Conservation (phyloP, 2,888 invertebrate genomes). For the Drosophila tanythrix region DNA sequence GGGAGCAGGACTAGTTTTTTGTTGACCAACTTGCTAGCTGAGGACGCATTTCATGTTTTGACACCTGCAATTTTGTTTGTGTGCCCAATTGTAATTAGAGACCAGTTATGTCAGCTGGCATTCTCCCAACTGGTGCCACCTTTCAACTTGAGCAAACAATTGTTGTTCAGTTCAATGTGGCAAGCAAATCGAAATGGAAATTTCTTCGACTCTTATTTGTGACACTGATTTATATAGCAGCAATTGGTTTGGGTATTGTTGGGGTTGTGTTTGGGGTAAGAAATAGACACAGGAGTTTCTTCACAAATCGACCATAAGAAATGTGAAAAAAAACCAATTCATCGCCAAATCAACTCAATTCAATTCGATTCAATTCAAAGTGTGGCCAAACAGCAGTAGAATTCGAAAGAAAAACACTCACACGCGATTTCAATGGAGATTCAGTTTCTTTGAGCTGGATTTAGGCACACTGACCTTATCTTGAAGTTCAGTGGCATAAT, state of each 20-base stretch:
- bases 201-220: slow-evolving; percentile 20
- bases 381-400: slow-evolving; percentile 2
- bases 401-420: slow-evolving; percentile 17
- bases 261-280: background rate
- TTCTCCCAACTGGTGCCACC: slow-evolving; percentile 22
- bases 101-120: slow-evolving; percentile 63
- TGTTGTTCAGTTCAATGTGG: slow-evolving; percentile 9
- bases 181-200: slow-evolving; percentile 26
- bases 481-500: background rate
- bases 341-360: slow-evolving; percentile 43
- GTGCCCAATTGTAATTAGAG: slow-evolving; percentile 68
- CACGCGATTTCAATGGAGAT: slow-evolving; percentile 20
- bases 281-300: slow-evolving; percentile 10
- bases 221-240: slow-evolving; percentile 31
- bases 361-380: slow-evolving; percentile 24
- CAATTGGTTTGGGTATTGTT: background rate
- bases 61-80: slow-evolving; percentile 75
- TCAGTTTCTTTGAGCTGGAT: slow-evolving; percentile 1
- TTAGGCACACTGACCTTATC: slow-evolving; percentile 10
- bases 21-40: background rate
- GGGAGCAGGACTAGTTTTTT: slow-evolving; percentile 10
- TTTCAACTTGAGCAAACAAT: slow-evolving; percentile 53
- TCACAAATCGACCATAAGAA: slow-evolving; percentile 17
- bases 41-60: slow-evolving; percentile 45
- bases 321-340: slow-evolving; percentile 23